Evolutionary conservation across 2,797 vertebrate genomes (phyloP).

Genomic region (Argya squamiceps): DNA sequence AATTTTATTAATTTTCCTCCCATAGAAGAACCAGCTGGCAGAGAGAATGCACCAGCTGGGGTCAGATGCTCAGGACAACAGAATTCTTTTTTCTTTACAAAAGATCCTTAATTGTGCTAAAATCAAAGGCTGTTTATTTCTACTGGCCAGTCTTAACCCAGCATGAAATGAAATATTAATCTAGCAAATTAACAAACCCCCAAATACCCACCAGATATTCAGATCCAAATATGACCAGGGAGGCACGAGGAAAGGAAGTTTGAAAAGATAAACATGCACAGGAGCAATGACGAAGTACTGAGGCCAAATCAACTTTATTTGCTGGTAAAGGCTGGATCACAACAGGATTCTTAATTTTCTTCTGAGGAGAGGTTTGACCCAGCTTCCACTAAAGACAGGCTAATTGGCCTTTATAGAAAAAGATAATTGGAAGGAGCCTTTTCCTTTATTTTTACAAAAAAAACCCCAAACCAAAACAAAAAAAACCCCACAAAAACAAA

Average conservation of each 20-base stretch:
- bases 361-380: neutral
- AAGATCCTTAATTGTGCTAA: neutral
- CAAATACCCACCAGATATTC: neutral
- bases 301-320: neutral
- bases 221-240: neutral
- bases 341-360: neutral
- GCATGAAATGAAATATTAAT: neutral
- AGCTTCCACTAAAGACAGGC: neutral
- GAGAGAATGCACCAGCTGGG: neutral
- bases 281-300: neutral
- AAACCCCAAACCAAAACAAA: too few relatives aligned
- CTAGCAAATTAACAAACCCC: neutral
- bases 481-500: neutral
- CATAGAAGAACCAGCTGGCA: neutral
- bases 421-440: neutral
- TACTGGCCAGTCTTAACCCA: neutral
- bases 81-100: neutral
- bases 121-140: neutral
- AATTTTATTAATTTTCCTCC: neutral
- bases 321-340: neutral
- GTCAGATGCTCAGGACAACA: neutral
- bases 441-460: neutral
- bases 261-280: neutral
- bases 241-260: neutral
- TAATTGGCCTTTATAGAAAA: neutral